Evolutionary conservation across 2,113 vertebrate species (phyloP), one percentile per base, ranked within the genome.

Genomic region (Theristicus caerulescens): DNA sequence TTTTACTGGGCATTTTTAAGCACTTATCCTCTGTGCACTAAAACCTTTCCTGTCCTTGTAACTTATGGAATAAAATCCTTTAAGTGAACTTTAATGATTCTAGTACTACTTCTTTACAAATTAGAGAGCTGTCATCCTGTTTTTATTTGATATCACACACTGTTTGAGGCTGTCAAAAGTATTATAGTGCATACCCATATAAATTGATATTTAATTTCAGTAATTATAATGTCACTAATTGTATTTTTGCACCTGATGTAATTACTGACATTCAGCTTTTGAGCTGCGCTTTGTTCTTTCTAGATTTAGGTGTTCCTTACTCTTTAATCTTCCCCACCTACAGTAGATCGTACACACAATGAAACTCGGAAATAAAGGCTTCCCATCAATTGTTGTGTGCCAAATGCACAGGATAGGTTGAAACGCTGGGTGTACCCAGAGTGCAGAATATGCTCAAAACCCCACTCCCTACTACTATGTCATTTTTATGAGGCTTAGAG

Each of bases 191-290:
- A 76, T 79, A 46, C 7, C 72, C 44, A 38, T 59, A 66, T 19
- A 89, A 94, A 95, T 13, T 83, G 36, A 57, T 86, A 73, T 76
- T 94, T 93, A 93, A 85, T 94, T 88, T 86, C 90, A 92, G 67
- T 88, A 77, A 80, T 95, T 87, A 47, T 61, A 85, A 80, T 86
- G 59, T 81, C 86, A 88, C 65, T 93, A 86, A 93, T 84, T 88
- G 67, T 84, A 79, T 25, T 93, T 93, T 92, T 95, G 69, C 65
- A 88, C 69, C 88, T 76, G 76, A 71, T 91, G 77, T 55, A 52
- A 79, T 86, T 90, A 90, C 59, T 67, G 32, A 24, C 46, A 77
- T 77, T 85, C 59, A 65, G 51, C 82, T 90, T n/a, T 32, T 62
- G 55, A 88, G 71, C 4, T 73, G 58, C 70, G 65, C 62, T 88